Base-by-base conservation (phyloP, 2,113 vertebrate genomes). In the Etia nguti region DNA sequence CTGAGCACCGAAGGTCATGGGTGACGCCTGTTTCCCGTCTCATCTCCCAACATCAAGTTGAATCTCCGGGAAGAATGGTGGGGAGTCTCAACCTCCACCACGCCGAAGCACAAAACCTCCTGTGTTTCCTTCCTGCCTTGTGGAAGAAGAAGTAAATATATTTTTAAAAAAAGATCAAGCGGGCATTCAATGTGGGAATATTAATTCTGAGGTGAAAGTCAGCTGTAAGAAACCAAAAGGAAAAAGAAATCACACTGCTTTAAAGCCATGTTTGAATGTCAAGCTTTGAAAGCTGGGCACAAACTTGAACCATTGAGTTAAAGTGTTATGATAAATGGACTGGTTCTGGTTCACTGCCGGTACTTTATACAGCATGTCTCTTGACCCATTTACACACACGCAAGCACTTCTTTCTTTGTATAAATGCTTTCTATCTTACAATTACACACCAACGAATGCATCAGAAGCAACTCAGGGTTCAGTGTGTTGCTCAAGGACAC, bases 21-120 rank as follows among this genome's bases (percentile, higher is more conserved):
- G 95, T 95, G 94, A 95, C 95, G 96, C 96, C 96, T 96, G 95
- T 96, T 96, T 95, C 93, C 95, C 87, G 93, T 94, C 93, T 94
- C 95, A 93, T 94, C 94, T 92, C 92, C 95, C 82, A 92, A 94
- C 90, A 92, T 95, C 91, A 94, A 94, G 92, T 94, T 90, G 86
- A 92, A 83, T 88, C 43, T 24, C 56, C 29, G 81, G 83, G 86
- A 73, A 81, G 54, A 82, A 43, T 31, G 81, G 79, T 43, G 77
- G 81, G 83, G 90, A 84, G 68, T 87, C 82, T 85, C 55, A 70
- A 79, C 88, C 88, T 85, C 82, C 83, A 83, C 84, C 82, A 52
- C 80, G 52, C 82, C 2, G 18, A 22, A 89, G 90, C 87, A 94
- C 92, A 94, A 93, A 95, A 93, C 92, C 93, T 93, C 88, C 89